phyloP scores from a whole-genome alignment of 2,797 vertebrate species.

The Pseudopleuronectes americanus region DNA sequence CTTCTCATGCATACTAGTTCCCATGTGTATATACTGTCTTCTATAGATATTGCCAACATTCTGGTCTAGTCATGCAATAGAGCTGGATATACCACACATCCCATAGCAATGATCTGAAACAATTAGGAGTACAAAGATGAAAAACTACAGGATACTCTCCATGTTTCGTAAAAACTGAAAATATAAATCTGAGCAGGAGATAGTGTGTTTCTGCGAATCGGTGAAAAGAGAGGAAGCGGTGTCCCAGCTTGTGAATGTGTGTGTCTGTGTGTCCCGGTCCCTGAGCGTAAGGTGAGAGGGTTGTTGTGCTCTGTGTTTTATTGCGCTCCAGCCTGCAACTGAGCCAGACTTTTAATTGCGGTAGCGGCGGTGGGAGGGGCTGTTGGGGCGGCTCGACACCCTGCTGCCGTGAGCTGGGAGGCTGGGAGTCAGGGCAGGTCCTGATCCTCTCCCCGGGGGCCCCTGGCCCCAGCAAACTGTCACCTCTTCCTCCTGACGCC shows the following conservation, averaged over 20 bases:
- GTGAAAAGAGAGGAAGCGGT: conserved; percentile 12
- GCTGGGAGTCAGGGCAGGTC: conserved; percentile 84
- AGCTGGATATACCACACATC: neutral
- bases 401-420: conserved; percentile 76
- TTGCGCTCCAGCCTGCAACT: conserved; percentile 71
- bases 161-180: neutral
- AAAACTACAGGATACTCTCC: neutral
- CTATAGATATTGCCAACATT: too few species aligned
- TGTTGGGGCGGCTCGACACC: conserved; percentile 67
- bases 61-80: neutral
- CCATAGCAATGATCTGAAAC: neutral
- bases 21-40: too few species aligned
- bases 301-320: conserved; percentile 78
- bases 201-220: conserved; percentile 33
- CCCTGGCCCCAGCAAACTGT: conserved; percentile 85
- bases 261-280: conserved; percentile 50
- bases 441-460: conserved; percentile 85
- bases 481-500: conserved; percentile 88
- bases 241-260: conserved; percentile 43
- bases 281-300: conserved; percentile 77
- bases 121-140: neutral
- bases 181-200: conserved; percentile 5
- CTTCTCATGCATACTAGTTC: too few species aligned
- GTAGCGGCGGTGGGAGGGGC: conserved; percentile 65
- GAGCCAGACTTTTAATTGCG: conserved; percentile 84